phyloP scores from a whole-genome alignment of 2,797 vertebrate species.

The Ctenochaetus hawaiiensis region DNA sequence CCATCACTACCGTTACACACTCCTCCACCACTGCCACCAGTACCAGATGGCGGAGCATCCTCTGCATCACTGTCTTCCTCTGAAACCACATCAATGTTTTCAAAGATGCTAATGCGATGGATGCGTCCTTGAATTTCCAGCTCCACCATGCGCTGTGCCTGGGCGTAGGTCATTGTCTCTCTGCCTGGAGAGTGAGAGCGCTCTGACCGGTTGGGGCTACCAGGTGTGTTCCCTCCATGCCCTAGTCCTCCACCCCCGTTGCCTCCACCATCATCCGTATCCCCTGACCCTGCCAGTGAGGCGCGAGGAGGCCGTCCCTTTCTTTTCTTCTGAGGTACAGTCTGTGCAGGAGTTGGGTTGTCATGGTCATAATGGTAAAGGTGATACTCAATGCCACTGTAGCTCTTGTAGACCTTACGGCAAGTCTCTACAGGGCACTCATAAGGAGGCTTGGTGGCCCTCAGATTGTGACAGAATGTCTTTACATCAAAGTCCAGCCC shows the following conservation, averaged over 20 bases:
- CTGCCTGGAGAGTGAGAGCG: slow-evolving; percentile 93
- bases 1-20: slow-evolving; percentile 84
- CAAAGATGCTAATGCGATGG: slow-evolving; percentile 98
- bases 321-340: slow-evolving; percentile 93
- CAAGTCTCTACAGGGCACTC: slow-evolving; percentile 97
- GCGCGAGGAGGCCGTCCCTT: slow-evolving; percentile 96
- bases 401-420: slow-evolving; percentile 99
- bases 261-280: slow-evolving; percentile 82
- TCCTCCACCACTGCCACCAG: slow-evolving; percentile 70
- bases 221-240: slow-evolving; percentile 85
- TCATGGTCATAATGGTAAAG: slow-evolving; percentile 99
- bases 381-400: slow-evolving; percentile 99
- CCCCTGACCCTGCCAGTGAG: slow-evolving; percentile 84
- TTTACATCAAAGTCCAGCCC: slow-evolving; percentile 99
- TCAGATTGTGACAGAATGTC: slow-evolving; percentile 98
- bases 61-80: slow-evolving; percentile 92
- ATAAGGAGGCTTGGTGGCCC: slow-evolving; percentile 97
- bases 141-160: slow-evolving; percentile 98
- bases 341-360: slow-evolving; percentile 92
- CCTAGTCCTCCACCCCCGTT: slow-evolving; percentile 85
- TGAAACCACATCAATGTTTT: slow-evolving; percentile 96
- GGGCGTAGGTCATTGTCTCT: slow-evolving; percentile 98
- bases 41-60: slow-evolving; percentile 70
- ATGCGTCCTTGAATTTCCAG: slow-evolving; percentile 96
- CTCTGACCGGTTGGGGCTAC: slow-evolving; percentile 93